These are phyloP conservation scores for Aphelocoma coerulescens DNA, from an alignment of 2,113 vertebrate genomes.

Conservation along the genomic window DNA sequence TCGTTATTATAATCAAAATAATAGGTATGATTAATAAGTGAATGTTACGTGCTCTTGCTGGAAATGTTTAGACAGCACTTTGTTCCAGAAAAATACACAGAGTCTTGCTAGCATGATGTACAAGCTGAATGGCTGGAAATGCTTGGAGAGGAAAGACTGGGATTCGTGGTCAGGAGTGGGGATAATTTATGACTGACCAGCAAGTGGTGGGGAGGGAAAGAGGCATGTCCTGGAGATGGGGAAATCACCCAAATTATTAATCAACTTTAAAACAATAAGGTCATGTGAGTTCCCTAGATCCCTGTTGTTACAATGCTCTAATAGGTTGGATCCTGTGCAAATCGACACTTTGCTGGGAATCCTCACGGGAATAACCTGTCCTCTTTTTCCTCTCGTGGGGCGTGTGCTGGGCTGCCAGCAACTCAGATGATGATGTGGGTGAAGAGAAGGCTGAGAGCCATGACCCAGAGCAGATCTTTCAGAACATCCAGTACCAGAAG, in stretches of 20 bases:
- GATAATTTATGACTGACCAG: not conserved
- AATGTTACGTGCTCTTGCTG: not conserved
- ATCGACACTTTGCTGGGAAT: not conserved
- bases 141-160: not conserved
- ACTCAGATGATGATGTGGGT: constrained; percentile 81
- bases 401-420: constrained; percentile 67
- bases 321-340: not conserved
- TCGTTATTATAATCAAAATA: not conserved
- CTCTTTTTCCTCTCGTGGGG: not conserved
- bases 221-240: not conserved
- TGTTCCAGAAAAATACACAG: not conserved
- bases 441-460: constrained; percentile 83
- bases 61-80: not conserved
- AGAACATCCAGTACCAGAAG: constrained; percentile 97
- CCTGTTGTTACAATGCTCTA: not conserved
- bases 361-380: not conserved
- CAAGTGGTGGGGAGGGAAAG: not conserved
- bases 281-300: not conserved
- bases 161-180: not conserved
- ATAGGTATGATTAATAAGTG: not conserved
- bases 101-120: not conserved
- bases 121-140: not conserved
- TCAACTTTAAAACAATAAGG: not conserved
- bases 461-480: constrained; percentile 94
- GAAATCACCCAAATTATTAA: not conserved